Percentiles rank a stretch among this genome's conserved stretches.
Conservation (phyloP, 2,113 vertebrate species). For the Hypanus sabinus region DNA sequence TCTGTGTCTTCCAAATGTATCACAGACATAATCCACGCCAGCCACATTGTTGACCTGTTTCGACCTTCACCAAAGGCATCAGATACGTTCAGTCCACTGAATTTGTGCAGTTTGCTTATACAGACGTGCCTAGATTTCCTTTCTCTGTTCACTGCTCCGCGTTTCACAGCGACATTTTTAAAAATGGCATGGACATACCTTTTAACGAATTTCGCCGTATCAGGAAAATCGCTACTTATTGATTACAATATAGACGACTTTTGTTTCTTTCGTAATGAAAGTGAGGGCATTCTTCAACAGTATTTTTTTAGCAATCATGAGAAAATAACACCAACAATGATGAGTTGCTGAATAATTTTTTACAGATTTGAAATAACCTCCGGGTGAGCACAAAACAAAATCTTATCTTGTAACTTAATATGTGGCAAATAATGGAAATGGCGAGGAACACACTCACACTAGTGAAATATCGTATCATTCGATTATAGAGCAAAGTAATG, state of each 20-base stretch:
- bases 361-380: background rate
- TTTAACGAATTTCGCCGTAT: background rate
- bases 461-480: background rate
- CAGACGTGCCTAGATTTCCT: background rate
- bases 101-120: background rate
- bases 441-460: background rate
- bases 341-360: background rate
- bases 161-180: background rate
- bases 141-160: background rate
- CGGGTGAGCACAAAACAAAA: background rate
- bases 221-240: background rate
- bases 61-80: conserved; percentile 19
- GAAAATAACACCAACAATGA: background rate
- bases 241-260: background rate
- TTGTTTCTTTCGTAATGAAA: background rate
- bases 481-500: background rate
- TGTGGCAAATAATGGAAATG: background rate
- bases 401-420: background rate
- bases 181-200: background rate
- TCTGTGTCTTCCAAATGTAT: background rate
- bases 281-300: background rate
- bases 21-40: background rate
- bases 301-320: background rate
- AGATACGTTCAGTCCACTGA: background rate
- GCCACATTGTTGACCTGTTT: background rate